A percentile compares a stretch with the other conserved stretches of the same genome.
Conservation (phyloP, 2,888 invertebrate genomes). For the Sesamia inferens region DNA sequence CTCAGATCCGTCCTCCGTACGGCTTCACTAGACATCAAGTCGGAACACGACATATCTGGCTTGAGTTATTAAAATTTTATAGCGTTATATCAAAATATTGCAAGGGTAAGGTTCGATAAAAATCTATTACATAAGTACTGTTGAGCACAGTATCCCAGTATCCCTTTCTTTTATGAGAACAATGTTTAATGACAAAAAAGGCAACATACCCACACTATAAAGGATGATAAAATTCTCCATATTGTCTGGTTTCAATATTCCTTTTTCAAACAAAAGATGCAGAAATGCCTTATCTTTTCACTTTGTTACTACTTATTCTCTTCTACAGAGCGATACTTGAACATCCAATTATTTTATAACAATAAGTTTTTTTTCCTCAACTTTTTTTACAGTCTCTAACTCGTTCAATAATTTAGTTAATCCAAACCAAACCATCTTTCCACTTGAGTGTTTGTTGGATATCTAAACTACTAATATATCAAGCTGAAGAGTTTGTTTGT, state of each 20-base stretch:
- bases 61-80: neutral
- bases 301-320: constrained; percentile 15
- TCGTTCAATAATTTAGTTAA: constrained; percentile 14
- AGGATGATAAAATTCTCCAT: neutral
- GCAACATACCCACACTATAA: no score
- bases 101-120: no score
- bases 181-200: no score
- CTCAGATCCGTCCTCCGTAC: no score
- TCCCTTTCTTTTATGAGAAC: neutral
- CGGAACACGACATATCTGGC: no score
- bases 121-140: neutral
- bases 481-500: no score
- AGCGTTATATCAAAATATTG: neutral
- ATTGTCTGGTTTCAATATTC: neutral
- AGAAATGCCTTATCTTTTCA: neutral
- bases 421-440: constrained; percentile 17
- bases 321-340: neutral
- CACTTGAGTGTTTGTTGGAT: neutral
- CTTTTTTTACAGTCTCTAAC: constrained; percentile 5
- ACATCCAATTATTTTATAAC: constrained; percentile 19
- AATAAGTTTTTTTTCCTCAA: neutral
- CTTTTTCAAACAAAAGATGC: constrained; percentile 17
- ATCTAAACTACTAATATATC: no score
- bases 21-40: no score
- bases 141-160: neutral